Evolutionary conservation across 1,140 invertebrate genomes (phyloP).

Genomic region (Drosophila tsacasi): DNA sequence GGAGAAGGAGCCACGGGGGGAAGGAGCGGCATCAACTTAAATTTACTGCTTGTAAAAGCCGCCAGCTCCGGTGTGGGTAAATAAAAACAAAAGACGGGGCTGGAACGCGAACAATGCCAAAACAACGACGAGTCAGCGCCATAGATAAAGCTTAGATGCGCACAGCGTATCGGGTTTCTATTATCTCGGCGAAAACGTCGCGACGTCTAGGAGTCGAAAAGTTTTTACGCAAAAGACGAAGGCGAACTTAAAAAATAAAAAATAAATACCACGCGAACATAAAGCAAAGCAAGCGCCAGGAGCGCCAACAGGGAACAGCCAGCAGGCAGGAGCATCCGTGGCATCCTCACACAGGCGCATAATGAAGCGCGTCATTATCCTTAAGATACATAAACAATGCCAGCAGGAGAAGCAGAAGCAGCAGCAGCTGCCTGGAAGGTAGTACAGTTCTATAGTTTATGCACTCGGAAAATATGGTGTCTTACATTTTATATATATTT

Average conservation of each 20-base stretch:
- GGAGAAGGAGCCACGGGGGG: neutral
- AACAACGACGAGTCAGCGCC: constrained; percentile 61
- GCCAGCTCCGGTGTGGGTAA: constrained; percentile 57
- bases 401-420: constrained; percentile 31
- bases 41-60: constrained; percentile 78
- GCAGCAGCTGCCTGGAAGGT: constrained; percentile 26
- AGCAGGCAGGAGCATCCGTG: constrained; percentile 28
- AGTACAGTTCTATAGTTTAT: constrained; percentile 20
- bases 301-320: constrained; percentile 44
- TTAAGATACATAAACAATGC: constrained; percentile 79
- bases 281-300: constrained; percentile 70
- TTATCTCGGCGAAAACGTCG: constrained; percentile 76
- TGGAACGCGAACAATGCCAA: constrained; percentile 70
- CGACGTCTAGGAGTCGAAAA: constrained; percentile 82
- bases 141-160: constrained; percentile 80
- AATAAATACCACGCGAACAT: constrained; percentile 52
- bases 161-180: constrained; percentile 81
- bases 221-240: constrained; percentile 69
- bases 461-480: neutral
- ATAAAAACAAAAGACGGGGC: constrained; percentile 74
- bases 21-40: constrained; percentile 61
- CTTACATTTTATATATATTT: too few species aligned
- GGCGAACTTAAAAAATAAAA: constrained; percentile 68
- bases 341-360: constrained; percentile 65
- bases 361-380: constrained; percentile 83